Conservation (phyloP, 2,113 vertebrate genomes). For the Cricetomys ansorgei region DNA sequence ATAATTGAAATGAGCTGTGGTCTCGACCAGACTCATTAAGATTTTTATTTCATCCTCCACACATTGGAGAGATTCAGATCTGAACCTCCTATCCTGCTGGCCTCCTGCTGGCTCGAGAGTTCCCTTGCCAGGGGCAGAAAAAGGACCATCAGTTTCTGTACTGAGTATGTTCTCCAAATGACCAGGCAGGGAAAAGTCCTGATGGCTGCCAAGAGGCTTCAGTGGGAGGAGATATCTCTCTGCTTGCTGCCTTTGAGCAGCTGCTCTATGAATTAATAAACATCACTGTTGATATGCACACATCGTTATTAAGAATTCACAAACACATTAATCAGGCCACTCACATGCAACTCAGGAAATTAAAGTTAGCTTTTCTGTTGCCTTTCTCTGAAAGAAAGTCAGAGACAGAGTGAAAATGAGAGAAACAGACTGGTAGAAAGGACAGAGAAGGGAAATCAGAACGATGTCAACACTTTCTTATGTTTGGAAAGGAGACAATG, state of each 20-base stretch:
- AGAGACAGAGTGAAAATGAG: not conserved
- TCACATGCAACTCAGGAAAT: slow-evolving; percentile 77
- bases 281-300: slow-evolving; percentile 83
- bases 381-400: slow-evolving; percentile 28
- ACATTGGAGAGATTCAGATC: slow-evolving; percentile 64
- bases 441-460: not conserved
- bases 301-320: slow-evolving; percentile 83
- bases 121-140: slow-evolving; percentile 34
- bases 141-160: not conserved
- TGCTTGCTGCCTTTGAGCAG: slow-evolving; percentile 77
- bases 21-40: slow-evolving; percentile 80
- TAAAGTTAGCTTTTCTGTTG: slow-evolving; percentile 77
- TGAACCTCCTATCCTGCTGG: slow-evolving; percentile 11
- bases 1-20: slow-evolving; percentile 83
- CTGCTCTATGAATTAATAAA: slow-evolving; percentile 89
- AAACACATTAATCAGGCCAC: slow-evolving; percentile 78
- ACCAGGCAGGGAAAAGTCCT: slow-evolving; percentile 5
- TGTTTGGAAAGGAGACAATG: not conserved
- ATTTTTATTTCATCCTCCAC: slow-evolving; percentile 76
- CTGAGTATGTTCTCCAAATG: not conserved
- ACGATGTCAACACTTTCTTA: not conserved
- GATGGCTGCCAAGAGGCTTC: slow-evolving; percentile 38
- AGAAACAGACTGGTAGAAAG: not conserved
- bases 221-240: slow-evolving; percentile 64
- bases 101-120: slow-evolving; percentile 43